Evolutionary conservation across 92 coral and sea anemone genomes (phyloP).

Genomic region (Paragorgia papillata): DNA sequence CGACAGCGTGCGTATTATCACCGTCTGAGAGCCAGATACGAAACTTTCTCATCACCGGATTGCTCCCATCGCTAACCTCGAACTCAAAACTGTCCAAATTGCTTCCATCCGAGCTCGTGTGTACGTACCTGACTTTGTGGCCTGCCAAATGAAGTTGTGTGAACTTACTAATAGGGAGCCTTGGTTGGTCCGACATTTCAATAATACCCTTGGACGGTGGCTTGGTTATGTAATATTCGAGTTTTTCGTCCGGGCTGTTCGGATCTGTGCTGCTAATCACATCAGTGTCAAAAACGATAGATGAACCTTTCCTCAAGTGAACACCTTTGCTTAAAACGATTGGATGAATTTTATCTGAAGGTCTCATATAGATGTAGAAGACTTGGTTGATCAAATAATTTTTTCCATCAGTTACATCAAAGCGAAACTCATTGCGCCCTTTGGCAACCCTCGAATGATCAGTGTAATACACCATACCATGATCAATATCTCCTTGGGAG

Average conservation of each 20-base stretch:
- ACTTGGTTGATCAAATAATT: constrained; percentile 77
- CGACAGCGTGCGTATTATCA: constrained; percentile 81
- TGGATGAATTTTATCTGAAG: constrained; percentile 72
- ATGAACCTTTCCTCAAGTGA: constrained; percentile 67
- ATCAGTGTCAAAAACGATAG: constrained; percentile 74
- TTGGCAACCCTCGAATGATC: constrained; percentile 59
- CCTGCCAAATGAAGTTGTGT: constrained; percentile 87
- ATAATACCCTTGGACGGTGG: constrained; percentile 83
- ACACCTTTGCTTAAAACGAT: constrained; percentile 83
- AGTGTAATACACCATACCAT: constrained; percentile 71
- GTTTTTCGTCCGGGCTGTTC: constrained; percentile 66
- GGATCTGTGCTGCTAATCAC: constrained; percentile 79
- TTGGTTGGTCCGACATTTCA: constrained; percentile 71
- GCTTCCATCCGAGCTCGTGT: constrained; percentile 78
- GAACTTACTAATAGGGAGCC: constrained; percentile 61
- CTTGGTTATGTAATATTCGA: constrained; percentile 67
- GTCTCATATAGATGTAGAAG: constrained; percentile 74
- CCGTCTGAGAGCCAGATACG: constrained; percentile 78
- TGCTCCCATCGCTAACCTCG: constrained; percentile 91
- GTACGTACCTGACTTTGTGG: constrained; percentile 84
- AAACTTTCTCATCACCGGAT: constrained; percentile 62
- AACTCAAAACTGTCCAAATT: constrained; percentile 88
- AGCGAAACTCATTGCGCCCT: constrained; percentile 68
- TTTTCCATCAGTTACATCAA: constrained; percentile 86
- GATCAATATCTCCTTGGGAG: constrained; percentile 67